Conservation (phyloP, 2,113 vertebrate species). For the Philantomba maxwellii region DNA sequence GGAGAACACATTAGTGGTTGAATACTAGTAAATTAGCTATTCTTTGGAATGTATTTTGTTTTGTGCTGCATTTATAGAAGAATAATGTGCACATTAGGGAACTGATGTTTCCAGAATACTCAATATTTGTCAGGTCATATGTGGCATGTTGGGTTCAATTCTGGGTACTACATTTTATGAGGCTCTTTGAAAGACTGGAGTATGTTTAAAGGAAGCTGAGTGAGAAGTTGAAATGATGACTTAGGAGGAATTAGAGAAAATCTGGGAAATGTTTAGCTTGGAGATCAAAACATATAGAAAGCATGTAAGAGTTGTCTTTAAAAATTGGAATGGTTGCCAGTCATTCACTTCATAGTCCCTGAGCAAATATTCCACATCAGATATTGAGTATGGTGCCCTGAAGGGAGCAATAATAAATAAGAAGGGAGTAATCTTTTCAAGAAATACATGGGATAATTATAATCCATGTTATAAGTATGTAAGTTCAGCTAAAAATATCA, state of each 20-base stretch:
- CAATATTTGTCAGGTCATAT: conserved; percentile 2
- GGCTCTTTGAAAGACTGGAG: not conserved
- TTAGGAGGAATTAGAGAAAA: not conserved
- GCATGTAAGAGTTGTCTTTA: not conserved
- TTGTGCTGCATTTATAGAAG: conserved; percentile 14
- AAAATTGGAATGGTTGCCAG: not conserved
- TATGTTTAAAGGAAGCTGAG: conserved; percentile 36
- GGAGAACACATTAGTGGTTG: not conserved
- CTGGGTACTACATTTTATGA: conserved; percentile 23
- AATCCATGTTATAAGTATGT: not conserved
- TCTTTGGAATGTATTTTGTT: conserved; percentile 12
- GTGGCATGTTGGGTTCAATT: not conserved
- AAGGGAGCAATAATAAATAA: not conserved
- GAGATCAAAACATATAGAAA: not conserved
- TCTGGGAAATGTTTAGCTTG: conserved; percentile 10
- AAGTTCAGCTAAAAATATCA: not conserved
- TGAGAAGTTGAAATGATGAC: conserved; percentile 21
- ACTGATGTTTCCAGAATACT: conserved; percentile 1
- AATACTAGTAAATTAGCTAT: conserved; percentile 35
- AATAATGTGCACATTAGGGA: conserved; percentile 29
- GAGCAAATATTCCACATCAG: not conserved
- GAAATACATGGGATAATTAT: not conserved
- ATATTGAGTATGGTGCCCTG: not conserved
- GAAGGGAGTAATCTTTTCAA: not conserved
- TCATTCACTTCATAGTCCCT: not conserved